These are phyloP conservation scores for Ctenochaetus hawaiiensis DNA, from an alignment of 2,797 vertebrate species.

Conservation along the genomic window DNA sequence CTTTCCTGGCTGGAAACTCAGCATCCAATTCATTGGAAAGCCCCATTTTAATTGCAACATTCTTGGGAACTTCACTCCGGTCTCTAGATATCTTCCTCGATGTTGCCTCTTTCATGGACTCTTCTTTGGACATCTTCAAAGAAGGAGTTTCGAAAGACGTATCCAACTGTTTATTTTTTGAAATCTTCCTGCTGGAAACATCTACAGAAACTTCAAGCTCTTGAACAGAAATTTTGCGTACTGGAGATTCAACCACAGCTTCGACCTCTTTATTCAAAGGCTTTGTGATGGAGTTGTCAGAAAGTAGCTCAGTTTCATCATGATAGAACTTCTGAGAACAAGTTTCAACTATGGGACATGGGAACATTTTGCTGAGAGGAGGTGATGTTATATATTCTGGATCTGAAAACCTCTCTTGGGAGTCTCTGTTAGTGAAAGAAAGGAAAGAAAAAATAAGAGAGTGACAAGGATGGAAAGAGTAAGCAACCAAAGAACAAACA, in stretches of 20 bases:
- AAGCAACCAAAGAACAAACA: slow-evolving; percentile 16
- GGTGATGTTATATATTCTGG: slow-evolving; percentile 88
- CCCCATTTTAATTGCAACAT: slow-evolving; percentile 61
- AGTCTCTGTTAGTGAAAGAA: slow-evolving; percentile 86
- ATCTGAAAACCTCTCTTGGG: slow-evolving; percentile 90
- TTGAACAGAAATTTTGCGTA: slow-evolving; percentile 86
- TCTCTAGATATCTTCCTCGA: slow-evolving; percentile 67
- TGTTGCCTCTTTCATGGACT: slow-evolving; percentile 50
- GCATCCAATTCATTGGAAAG: slow-evolving; percentile 63
- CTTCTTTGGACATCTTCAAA: slow-evolving; percentile 61
- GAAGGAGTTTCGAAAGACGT: slow-evolving; percentile 45
- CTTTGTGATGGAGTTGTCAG: slow-evolving; percentile 66
- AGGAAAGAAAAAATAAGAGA: slow-evolving; percentile 7
- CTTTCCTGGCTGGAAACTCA: slow-evolving; percentile 59
- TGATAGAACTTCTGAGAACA: slow-evolving; percentile 70
- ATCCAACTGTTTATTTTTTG: slow-evolving; percentile 68
- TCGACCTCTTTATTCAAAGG: slow-evolving; percentile 73
- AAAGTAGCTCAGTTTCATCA: slow-evolving; percentile 69
- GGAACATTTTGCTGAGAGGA: slow-evolving; percentile 88
- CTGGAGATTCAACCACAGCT: slow-evolving; percentile 77
- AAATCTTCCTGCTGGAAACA: slow-evolving; percentile 52
- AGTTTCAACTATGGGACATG: slow-evolving; percentile 74
- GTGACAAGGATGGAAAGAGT: not conserved
- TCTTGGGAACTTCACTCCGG: slow-evolving; percentile 62
- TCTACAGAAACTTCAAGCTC: slow-evolving; percentile 79